These are phyloP conservation scores for Nudaria mundana DNA, from an alignment of 2,888 invertebrate species.

Conservation along the genomic window DNA sequence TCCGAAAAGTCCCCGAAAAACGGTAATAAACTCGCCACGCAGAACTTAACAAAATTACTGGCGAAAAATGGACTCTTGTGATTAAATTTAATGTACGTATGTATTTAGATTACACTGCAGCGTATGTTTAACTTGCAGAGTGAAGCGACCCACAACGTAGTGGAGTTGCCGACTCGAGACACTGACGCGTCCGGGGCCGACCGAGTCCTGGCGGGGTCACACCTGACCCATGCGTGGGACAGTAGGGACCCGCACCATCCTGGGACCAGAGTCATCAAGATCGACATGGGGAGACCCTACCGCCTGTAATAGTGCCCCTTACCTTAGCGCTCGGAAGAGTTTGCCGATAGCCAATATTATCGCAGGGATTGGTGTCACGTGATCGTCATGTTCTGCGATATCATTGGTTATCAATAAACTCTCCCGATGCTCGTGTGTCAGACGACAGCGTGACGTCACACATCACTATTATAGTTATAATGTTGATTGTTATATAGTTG, in stretches of 20 bases:
- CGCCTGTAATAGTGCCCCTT: slow-evolving; percentile 1
- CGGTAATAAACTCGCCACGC: too few species aligned
- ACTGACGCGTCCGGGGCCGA: neutral
- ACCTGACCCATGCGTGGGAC: neutral
- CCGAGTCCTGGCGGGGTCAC: slow-evolving; percentile 4
- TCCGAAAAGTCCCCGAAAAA: too few species aligned
- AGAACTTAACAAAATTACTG: too few species aligned
- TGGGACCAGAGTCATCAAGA: slow-evolving; percentile 2
- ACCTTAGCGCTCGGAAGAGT: too few species aligned
- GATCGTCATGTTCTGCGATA: too few species aligned
- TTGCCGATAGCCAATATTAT: too few species aligned
- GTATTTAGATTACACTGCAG: neutral
- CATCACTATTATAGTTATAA: too few species aligned
- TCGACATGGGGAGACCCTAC: slow-evolving; percentile 12
- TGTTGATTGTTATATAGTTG: too few species aligned
- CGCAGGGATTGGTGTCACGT: too few species aligned
- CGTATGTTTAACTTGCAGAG: neutral
- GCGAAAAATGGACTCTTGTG: neutral
- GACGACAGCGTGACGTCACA: too few species aligned
- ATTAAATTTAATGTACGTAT: neutral
- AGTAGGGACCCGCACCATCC: neutral
- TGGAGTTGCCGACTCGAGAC: slow-evolving; percentile 4
- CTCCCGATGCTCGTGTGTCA: too few species aligned
- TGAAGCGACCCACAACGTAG: neutral
- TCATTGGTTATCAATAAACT: too few species aligned